Conservation (phyloP, 2,113 vertebrate species). For the Anas platyrhynchos region DNA sequence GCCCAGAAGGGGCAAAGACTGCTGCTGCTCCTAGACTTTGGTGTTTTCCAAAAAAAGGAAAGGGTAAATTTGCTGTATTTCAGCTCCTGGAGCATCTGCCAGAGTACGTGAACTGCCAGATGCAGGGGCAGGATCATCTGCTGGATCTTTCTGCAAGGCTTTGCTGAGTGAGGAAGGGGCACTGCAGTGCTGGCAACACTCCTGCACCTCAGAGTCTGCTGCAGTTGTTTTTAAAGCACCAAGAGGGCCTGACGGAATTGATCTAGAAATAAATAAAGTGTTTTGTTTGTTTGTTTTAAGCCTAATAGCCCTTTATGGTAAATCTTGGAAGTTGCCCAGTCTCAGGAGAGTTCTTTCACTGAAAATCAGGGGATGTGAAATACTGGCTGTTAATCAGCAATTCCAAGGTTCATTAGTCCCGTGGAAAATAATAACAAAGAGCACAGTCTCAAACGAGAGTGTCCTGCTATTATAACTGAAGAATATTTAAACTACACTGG, state of each 20-base stretch:
- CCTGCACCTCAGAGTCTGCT: not conserved
- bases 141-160: not conserved
- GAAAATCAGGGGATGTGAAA: not conserved
- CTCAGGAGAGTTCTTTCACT: not conserved
- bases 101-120: not conserved
- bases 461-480: not conserved
- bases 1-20: not conserved
- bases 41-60: not conserved
- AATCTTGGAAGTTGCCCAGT: not conserved
- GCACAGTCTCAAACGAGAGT: not conserved
- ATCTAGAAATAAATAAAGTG: not conserved
- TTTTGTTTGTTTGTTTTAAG: not conserved
- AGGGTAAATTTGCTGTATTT: not conserved
- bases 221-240: not conserved
- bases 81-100: not conserved
- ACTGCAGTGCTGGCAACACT: not conserved
- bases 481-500: not conserved
- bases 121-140: not conserved
- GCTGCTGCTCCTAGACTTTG: not conserved
- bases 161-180: not conserved
- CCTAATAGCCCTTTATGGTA: not conserved
- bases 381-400: not conserved
- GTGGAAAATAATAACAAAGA: not conserved
- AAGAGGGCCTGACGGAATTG: not conserved
- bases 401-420: not conserved